Conservation (phyloP, 2,113 vertebrate species). For the Butastur rufipennis region DNA sequence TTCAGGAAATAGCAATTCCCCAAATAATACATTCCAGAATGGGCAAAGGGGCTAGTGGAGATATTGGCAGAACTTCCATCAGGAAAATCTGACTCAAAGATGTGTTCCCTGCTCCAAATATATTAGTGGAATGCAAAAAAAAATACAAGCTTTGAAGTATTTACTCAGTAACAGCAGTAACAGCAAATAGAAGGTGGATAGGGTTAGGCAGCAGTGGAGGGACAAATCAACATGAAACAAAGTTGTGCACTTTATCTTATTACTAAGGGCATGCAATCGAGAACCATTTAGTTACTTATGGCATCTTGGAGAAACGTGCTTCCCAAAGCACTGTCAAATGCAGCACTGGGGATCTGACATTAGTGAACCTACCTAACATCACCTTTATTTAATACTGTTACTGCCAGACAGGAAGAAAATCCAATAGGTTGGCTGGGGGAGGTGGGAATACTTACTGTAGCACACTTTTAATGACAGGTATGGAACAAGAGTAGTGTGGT, state of each 20-base stretch:
- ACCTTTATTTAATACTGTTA: not conserved
- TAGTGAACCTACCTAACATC: not conserved
- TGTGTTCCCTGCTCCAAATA: not conserved
- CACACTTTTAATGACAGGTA: too few species aligned
- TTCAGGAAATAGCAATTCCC: not conserved
- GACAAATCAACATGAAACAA: not conserved
- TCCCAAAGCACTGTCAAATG: not conserved
- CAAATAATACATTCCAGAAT: not conserved
- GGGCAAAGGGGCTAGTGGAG: not conserved
- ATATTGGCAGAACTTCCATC: not conserved
- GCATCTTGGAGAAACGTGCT: not conserved
- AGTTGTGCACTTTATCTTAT: not conserved
- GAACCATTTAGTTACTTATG: not conserved
- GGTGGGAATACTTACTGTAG: not conserved
- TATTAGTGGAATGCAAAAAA: not conserved
- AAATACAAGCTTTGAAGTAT: too few species aligned
- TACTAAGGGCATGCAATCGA: not conserved
- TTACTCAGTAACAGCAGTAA: not conserved
- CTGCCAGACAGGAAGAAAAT: not conserved
- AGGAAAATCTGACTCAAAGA: not conserved
- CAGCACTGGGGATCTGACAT: not conserved
- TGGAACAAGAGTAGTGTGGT: too few species aligned
- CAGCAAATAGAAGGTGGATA: not conserved
- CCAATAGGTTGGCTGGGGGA: not conserved
- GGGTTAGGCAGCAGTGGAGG: not conserved